A percentile compares a stretch with the other conserved stretches of the same genome.
Conservation (phyloP, 2,797 vertebrate genomes). For the Sebastes nivosus region DNA sequence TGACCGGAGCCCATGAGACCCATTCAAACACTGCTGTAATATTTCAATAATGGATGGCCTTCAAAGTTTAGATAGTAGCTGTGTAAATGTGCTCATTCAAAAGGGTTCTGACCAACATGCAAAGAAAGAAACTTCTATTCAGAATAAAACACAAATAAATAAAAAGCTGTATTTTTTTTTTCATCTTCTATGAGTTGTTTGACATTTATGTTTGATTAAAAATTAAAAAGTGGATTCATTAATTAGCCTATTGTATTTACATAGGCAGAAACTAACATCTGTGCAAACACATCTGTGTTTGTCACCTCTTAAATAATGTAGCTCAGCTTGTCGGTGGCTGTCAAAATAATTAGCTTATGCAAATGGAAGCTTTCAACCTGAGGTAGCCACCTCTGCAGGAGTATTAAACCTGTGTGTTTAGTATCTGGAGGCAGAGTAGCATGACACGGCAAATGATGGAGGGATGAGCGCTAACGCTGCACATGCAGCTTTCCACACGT, state of each 20-base stretch:
- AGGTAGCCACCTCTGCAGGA: slow-evolving; percentile 47
- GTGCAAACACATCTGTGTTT: slow-evolving; percentile 25
- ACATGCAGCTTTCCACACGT: slow-evolving; percentile 72
- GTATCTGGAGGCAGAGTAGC: slow-evolving; percentile 54
- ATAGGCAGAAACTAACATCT: slow-evolving; percentile 1
- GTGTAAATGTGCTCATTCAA: slow-evolving; percentile 2
- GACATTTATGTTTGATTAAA: neutral
- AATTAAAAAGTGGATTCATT: neutral
- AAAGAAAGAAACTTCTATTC: neutral
- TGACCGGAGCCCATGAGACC: slow-evolving; percentile 26
- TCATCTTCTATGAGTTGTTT: neutral
- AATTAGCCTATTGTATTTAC: neutral
- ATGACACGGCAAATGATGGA: slow-evolving; percentile 69
- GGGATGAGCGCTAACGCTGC: slow-evolving; percentile 63
- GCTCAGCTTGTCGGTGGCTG: slow-evolving; percentile 40
- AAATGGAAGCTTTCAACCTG: slow-evolving; percentile 70
- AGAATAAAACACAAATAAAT: neutral
- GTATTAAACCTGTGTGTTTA: slow-evolving; percentile 75
- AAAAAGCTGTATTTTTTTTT: neutral
- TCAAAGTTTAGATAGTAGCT: slow-evolving; percentile 30
- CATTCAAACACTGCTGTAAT: slow-evolving; percentile 22
- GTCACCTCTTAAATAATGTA: slow-evolving; percentile 39
- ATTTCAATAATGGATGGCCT: slow-evolving; percentile 27
- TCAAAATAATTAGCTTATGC: slow-evolving; percentile 82
- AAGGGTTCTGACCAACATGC: neutral